Base-by-base conservation (phyloP, 2,113 vertebrate genomes). In the Ophiodon elongatus region DNA sequence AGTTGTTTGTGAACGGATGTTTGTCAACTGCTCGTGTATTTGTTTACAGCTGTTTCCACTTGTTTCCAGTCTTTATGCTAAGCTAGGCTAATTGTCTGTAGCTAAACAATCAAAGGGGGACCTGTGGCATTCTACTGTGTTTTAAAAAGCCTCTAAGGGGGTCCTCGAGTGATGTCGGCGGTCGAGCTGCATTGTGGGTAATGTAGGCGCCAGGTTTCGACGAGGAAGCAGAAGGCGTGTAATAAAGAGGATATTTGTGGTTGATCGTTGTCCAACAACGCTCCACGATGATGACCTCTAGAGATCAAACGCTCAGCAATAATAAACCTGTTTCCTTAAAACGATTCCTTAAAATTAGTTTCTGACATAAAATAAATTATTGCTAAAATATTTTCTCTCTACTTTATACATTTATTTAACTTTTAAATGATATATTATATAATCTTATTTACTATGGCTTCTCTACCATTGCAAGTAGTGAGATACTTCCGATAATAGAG, bases 131-230 rank as follows among this genome's bases (percentile, higher is more conserved):
- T 6, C 25, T 14, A 13, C 10, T 13, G 39, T 17, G 21, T 50
- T 27, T 27, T 27, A 25, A 41, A 21, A 52, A n/a, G 47, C 6
- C 17, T 39, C 2, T 11, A 41, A 41, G 39, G 39, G 11, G 4
- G 11, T 70, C 68, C 33, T 54, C 23, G 1, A 19, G 69, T 72
- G 69, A 17, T 17, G 13, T 70, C 11, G 8, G n/a, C 10, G 21
- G 9, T 35, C 6, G 4, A 23, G 1, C 5, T 47, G 66, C 76
- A 79, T 62, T 79, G n/a, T 70, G 56, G 76, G 65, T 70, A 79
- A 60, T n/a, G n/a, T n/a, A n/a, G 74, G 31, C 33, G 0, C 4
- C 60, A 47, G 3, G 45, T 47, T n/a, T n/a, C n/a, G n/a, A n/a
- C n/a, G n/a, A 29, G 10, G 45, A 69, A 35, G 67, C 35, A n/a